Evolutionary conservation across 2,113 vertebrate species (phyloP), one percentile per base, ranked within the genome.

Genomic region (Bucco capensis): DNA sequence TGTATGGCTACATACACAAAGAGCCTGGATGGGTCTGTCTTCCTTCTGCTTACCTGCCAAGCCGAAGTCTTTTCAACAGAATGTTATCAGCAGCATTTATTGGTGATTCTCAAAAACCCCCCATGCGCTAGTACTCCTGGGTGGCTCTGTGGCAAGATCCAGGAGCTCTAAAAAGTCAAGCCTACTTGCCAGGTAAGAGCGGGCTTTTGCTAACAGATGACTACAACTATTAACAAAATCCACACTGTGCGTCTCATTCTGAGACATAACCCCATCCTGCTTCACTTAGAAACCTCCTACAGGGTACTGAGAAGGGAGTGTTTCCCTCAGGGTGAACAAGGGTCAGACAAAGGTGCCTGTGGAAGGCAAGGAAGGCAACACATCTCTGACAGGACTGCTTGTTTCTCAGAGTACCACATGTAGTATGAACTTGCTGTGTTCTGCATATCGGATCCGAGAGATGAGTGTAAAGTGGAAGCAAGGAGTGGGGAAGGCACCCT

Each of bases 1-100:
- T 0, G 12, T 19, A 73, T 40, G 9, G 47, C 22, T 35, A 38
- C 0, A 1, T 14, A 67, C 5, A 38, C 3, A 23, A 65, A 73
- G 10, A 15, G 30, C 22, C 14, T 4, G 6, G 9, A 57, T 44
- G 12, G 22, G 4, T 35, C 72, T 31, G 47, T 46, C 61, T 23
- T 60, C n/a, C 78, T 61, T 71, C 71, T 24, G 25, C 13, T 38
- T 28, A 50, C 21, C 31, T 21, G 30, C 5, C 47, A 44, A 14
- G 51, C 53, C 78, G 86, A 60, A 82, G 18, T n/a, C 27, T 77
- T 83, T 62, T 67, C 78, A 87, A 31, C 50, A 80, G 82, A 17
- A 66, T 14, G 35, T 31, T 42, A 86, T 4, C 66, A 77, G 58
- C 33, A 44, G 31, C 6, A 0, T 46, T 91, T 90, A 79, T 67